Evolutionary conservation across 2,113 vertebrate species (phyloP).

Genomic region (Phrynosoma blainvillii): DNA sequence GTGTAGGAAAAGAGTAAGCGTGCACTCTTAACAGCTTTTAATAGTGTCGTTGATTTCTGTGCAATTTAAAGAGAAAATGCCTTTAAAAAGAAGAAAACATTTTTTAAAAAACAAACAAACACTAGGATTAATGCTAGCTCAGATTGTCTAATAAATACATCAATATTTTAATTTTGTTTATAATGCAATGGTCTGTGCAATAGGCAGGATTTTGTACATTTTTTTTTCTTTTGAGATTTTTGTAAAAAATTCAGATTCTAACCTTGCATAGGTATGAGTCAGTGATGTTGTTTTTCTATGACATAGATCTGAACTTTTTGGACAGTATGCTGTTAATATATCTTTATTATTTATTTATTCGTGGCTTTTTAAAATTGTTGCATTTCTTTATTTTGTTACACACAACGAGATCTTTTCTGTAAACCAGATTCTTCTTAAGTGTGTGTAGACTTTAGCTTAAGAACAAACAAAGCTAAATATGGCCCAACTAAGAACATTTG

Average conservation of each 20-base stretch:
- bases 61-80: slow-evolving; percentile 68
- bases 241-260: slow-evolving; percentile 51
- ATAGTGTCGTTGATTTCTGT: slow-evolving; percentile 71
- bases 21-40: slow-evolving; percentile 62
- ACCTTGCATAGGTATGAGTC: slow-evolving; percentile 57
- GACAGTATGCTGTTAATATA: slow-evolving; percentile 51
- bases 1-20: slow-evolving; percentile 60
- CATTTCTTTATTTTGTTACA: slow-evolving; percentile 3
- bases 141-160: slow-evolving; percentile 44
- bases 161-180: slow-evolving; percentile 47
- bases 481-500: not conserved
- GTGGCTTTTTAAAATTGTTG: slow-evolving; percentile 41
- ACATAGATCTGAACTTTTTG: slow-evolving; percentile 65
- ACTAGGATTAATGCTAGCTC: slow-evolving; percentile 42
- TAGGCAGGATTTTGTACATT: not conserved
- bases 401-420: slow-evolving; percentile 44
- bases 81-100: slow-evolving; percentile 6
- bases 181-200: not conserved
- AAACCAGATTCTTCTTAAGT: slow-evolving; percentile 28
- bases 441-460: slow-evolving; percentile 41
- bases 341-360: slow-evolving; percentile 51
- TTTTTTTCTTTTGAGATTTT: slow-evolving; percentile 43
- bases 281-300: slow-evolving; percentile 45
- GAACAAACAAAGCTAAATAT: slow-evolving; percentile 44
- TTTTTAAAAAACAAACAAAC: not conserved